Evolutionary conservation across 2,888 invertebrate species (phyloP), one percentile per base, ranked within the genome.

Genomic region (Eupithecia dodoneata): DNA sequence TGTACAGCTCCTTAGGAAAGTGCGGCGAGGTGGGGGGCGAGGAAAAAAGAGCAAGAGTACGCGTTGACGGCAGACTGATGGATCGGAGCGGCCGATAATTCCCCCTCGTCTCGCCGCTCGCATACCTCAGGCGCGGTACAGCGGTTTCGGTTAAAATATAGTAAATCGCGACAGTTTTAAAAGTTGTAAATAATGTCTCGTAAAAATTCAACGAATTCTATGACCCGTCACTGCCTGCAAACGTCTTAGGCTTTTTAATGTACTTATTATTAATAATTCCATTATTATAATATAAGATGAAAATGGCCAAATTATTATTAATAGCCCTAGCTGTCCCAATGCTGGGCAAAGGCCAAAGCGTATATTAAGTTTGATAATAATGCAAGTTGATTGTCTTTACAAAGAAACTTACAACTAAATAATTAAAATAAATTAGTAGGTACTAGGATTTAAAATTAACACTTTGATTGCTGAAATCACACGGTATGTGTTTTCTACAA

Each of bases 261-360:
- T 44, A 69, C n/a, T 42, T 69, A 69, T n/a, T n/a, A 67, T 44
- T 67, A 69, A 45, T 69, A 9, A 69, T 69, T 45, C 67, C 67
- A 42, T 42, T 67, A 45, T 44, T 69, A 15, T 67, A 49, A 1
- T 45, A n/a, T 72, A 52, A 52, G n/a, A 69, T 45, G 3, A 42
- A 71, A 42, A 41, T 55, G 42, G 52, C 71, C 71, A 71, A 71
- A 69, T 69, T 69, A 69, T n/a, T 69, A n/a, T 45, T 69, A 44
- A 44, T 63, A 63, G 63, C 63, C 63, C 63, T 10, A 12, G 63
- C 63, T 63, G 1, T 63, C 63, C 18, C 67, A 67, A 7, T 9
- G n/a, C 44, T 69, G 44, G 67, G 67, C n/a, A 44, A 44, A 41
- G 45, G 67, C 67, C 67, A 69, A 69, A 69, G 66, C 7, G 66